phyloP scores from a whole-genome alignment of 2,113 vertebrate species.

The Neolamprologus longior region DNA sequence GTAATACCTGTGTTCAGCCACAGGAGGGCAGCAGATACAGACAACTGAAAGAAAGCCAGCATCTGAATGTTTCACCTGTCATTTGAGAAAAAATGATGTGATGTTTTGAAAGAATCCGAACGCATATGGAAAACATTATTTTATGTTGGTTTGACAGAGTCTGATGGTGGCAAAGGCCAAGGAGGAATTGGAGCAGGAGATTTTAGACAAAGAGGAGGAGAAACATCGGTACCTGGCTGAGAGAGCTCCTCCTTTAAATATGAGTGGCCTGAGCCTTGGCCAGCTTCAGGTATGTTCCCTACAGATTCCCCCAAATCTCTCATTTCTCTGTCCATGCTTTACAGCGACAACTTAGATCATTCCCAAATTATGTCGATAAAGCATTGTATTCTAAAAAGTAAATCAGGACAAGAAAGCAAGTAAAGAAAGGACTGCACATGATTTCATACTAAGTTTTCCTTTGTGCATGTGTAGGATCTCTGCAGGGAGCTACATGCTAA shows the following conservation, averaged over 20 bases:
- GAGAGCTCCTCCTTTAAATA: slow-evolving; percentile 72
- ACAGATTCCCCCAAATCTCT: background rate
- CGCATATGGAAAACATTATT: background rate
- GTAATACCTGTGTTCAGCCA: background rate
- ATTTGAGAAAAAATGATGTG: background rate
- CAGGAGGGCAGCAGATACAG: slow-evolving; percentile 1
- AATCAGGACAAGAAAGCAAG: background rate
- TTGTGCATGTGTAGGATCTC: slow-evolving; percentile 73
- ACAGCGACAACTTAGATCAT: background rate
- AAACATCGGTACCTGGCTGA: slow-evolving; percentile 82
- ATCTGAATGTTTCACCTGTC: background rate
- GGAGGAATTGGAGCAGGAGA: slow-evolving; percentile 86
- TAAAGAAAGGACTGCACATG: background rate
- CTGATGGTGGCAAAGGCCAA: slow-evolving; percentile 93
- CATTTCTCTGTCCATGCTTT: background rate
- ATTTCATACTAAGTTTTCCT: background rate
- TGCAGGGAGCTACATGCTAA: slow-evolving; percentile 85
- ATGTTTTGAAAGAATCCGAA: background rate
- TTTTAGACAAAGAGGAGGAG: slow-evolving; percentile 80
- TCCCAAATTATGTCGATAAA: background rate
- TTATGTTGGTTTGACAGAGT: slow-evolving; percentile 68
- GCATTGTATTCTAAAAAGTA: background rate
- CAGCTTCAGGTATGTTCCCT: slow-evolving; percentile 79
- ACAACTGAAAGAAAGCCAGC: background rate
- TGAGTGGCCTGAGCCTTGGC: slow-evolving; percentile 70